A percentile compares a stretch with the other conserved stretches of the same genome.
These are phyloP conservation scores for Synanthedon myopaeformis DNA, from an alignment of 2,888 invertebrate species.

Conservation along the genomic window DNA sequence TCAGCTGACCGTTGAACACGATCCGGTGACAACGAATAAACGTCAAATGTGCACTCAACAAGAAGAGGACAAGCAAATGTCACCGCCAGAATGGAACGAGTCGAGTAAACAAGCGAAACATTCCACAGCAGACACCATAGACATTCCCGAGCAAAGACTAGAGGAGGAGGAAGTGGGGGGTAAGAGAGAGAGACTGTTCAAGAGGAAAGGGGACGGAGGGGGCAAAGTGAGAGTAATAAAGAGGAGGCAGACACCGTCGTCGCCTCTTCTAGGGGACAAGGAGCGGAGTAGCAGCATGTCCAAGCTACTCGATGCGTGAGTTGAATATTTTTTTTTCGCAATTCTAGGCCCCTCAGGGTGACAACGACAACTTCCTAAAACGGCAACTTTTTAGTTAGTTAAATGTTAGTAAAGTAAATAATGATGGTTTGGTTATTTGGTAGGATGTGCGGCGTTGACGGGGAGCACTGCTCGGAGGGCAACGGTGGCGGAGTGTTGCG, in stretches of 20 bases:
- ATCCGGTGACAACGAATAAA: conserved; percentile 76
- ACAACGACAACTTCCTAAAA: too few relatives aligned
- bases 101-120: neutral
- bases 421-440: too few relatives aligned
- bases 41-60: conserved; percentile 16
- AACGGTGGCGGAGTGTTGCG: conserved; percentile 55
- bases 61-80: conserved; percentile 23
- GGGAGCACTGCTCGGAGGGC: conserved; percentile 17
- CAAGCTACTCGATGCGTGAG: conserved; percentile 79
- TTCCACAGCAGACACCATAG: neutral
- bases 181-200: conserved; percentile 52
- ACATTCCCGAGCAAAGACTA: conserved; percentile 1
- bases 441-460: conserved; percentile 8
- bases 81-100: conserved; percentile 67
- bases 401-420: too few relatives aligned
- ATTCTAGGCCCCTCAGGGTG: too few relatives aligned
- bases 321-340: conserved; percentile 11
- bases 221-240: conserved; percentile 40
- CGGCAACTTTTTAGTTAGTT: too few relatives aligned
- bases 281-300: conserved; percentile 90
- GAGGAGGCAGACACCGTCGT: conserved; percentile 42
- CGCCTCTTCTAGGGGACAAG: conserved; percentile 73
- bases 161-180: conserved; percentile 28
- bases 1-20: conserved; percentile 90
- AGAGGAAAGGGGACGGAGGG: conserved; percentile 52